Percentiles rank a stretch among this genome's conserved stretches.
phyloP scores from a whole-genome alignment of 1,140 invertebrate genomes.

The Drosophila prosaltans region DNA sequence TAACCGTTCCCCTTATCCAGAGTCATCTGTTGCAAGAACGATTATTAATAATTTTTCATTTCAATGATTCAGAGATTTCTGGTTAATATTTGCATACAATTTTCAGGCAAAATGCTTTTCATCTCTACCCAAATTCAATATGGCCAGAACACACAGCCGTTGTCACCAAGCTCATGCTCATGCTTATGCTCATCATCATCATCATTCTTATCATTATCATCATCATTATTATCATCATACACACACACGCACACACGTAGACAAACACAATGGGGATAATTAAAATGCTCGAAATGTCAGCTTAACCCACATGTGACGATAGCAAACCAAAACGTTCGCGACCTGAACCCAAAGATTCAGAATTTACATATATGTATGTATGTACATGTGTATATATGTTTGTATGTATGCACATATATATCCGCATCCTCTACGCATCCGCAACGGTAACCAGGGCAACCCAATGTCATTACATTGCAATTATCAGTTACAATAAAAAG shows the following conservation, averaged over 20 bases:
- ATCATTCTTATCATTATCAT: conserved; percentile 8
- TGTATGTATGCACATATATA: not conserved
- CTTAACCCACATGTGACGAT: conserved; percentile 24
- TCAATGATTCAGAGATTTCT: conserved; percentile 13
- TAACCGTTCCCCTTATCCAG: not conserved
- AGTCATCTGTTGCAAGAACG: not conserved
- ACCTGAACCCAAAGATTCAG: conserved; percentile 25
- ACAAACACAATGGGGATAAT: conserved; percentile 65
- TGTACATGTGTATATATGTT: not conserved
- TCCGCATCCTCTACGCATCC: conserved; percentile 22
- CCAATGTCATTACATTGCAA: conserved; percentile 76
- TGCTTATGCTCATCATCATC: not conserved
- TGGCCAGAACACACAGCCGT: conserved; percentile 1
- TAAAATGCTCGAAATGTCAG: conserved; percentile 54
- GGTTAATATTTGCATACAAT: conserved; percentile 4
- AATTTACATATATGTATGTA: not conserved
- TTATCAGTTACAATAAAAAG: conserved; percentile 75
- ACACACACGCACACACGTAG: conserved; percentile 26
- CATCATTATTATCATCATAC: not conserved
- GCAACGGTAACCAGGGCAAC: conserved; percentile 10
- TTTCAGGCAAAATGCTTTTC: not conserved
- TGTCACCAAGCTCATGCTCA: too few species aligned
- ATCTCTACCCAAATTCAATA: conserved; percentile 32
- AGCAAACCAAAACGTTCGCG: conserved; percentile 8
- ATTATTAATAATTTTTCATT: conserved; percentile 5